Conservation (phyloP, 23 tunicate genomes). For the Ascidia mentula region DNA sequence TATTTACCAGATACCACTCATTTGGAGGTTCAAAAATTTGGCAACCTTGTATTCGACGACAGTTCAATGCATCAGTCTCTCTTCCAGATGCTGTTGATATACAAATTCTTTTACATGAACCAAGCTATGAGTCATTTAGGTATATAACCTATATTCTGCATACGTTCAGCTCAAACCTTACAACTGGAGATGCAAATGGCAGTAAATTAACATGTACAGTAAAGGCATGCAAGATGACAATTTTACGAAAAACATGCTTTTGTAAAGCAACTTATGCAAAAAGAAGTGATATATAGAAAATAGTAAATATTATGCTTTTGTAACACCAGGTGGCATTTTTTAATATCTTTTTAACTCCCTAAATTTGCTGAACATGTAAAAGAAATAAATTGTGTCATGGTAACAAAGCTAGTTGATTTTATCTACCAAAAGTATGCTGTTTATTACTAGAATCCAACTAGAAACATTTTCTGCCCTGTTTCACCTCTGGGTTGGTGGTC, state of each 20-base stretch:
- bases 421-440: no score
- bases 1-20: constrained; percentile 72
- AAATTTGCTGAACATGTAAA: no score
- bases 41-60: constrained; percentile 76
- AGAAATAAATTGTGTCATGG: not conserved
- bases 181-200: no score
- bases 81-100: constrained; percentile 76
- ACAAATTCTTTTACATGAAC: constrained; percentile 53
- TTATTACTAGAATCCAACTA: constrained; percentile 47
- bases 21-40: constrained; percentile 46
- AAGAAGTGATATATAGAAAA: no score
- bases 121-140: constrained; percentile 74
- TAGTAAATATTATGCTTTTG: no score
- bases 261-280: no score
- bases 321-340: no score
- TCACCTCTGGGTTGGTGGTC: constrained; percentile 91
- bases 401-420: no score
- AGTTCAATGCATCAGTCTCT: constrained; percentile 47
- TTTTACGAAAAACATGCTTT: no score
- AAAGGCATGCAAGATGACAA: no score
- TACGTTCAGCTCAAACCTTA: not conserved
- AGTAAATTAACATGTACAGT: no score
- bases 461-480: constrained; percentile 65
- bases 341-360: no score
- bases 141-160: not conserved